Evolutionary conservation across 2,888 invertebrate species (phyloP), one percentile per base, ranked within the genome.

Genomic region (Andrena praecox): DNA sequence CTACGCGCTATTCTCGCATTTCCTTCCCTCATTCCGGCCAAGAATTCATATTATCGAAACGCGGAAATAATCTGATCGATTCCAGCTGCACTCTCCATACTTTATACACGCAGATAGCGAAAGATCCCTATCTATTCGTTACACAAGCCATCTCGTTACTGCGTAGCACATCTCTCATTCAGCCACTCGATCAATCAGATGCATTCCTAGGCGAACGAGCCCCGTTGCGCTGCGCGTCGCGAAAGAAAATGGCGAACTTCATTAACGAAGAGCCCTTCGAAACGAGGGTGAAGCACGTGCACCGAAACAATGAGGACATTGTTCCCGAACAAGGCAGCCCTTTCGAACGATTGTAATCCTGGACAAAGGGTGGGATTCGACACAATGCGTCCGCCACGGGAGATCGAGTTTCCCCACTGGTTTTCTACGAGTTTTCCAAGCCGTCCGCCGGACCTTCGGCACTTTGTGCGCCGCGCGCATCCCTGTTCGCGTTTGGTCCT

Each of bases 261-360:
- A 63, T 63, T 35, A 63, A 35, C 33, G 29, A 31, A 42, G 10
- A 33, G 7, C 35, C 42, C 29, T 63, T 42, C 63, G 63, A 35
- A 63, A 42, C 63, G 29, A 52, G 20, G n/a, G 10, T 63, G 60
- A 68, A 59, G 68, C 66, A 54, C 68, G 20, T 56, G 10, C 27
- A 62, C 24, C 27, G 31, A 59, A 59, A 82, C 81, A 75, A 77
- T 72, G 73, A 70, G 29, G 48, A 59, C 60, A 75, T 82, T 78
- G 84, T 84, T 75, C 68, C 67, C 71, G 68, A 83, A 80, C 74
- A 72, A 82, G 68, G 42, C 76, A 35, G n/a, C 31, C 35, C 68
- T 66, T 82, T 64, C 35, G 48, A 35, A 82, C 71, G 79, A 80
- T 77, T 31, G 48, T n/a, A 50, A 48, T 31, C 69, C 35, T 50